Conservation (phyloP, 2,113 vertebrate species). For the Plecturocebus donacophilus region DNA sequence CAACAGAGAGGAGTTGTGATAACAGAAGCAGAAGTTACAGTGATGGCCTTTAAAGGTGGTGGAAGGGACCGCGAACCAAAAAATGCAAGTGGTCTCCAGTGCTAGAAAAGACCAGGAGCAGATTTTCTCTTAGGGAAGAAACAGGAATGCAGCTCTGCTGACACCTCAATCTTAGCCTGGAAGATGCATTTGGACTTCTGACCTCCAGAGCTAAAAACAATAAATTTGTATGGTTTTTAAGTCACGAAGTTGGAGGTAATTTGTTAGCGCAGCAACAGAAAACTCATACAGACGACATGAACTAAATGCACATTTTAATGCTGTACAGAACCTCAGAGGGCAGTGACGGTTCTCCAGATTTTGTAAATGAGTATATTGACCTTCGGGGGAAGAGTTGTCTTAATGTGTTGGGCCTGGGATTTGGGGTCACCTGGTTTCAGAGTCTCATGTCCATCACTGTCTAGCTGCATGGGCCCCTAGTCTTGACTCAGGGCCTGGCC, state of each 20-base stretch:
- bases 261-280: background rate
- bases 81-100: background rate
- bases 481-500: background rate
- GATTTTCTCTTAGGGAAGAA: background rate
- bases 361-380: background rate
- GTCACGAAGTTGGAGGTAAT: background rate
- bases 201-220: background rate
- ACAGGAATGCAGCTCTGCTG: background rate
- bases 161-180: background rate
- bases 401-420: too few relatives aligned
- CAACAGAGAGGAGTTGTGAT: background rate
- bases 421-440: background rate
- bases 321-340: background rate
- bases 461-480: background rate
- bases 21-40: background rate
- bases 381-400: too few relatives aligned
- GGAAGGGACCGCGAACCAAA: background rate
- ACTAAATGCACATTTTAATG: background rate
- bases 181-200: background rate
- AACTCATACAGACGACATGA: background rate
- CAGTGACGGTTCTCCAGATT: too few relatives aligned
- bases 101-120: too few relatives aligned
- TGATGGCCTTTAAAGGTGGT: rapidly evolving
- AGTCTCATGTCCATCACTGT: background rate
- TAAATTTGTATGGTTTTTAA: background rate